Base-by-base conservation (phyloP, 1,140 invertebrate species). In the Micrasema longulum region DNA sequence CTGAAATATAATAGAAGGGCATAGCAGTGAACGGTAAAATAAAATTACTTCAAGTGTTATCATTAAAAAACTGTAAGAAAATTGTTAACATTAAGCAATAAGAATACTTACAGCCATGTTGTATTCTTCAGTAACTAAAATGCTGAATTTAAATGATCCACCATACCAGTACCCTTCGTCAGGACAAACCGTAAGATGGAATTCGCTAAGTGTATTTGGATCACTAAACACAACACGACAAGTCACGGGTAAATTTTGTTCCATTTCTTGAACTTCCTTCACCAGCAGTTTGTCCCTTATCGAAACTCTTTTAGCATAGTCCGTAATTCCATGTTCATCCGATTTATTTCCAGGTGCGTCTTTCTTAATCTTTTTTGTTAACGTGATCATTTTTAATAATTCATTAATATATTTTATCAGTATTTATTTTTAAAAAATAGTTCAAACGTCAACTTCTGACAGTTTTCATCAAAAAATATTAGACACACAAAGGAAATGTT, bases 181-280 rank as follows among this genome's bases (percentile, higher is more conserved):
- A 14, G 97, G 97, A 18, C 85, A 83, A 20, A 98, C 91, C 31
- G 87, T 88, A 35, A 98, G 82, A 20, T 84, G 86, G 81, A 98
- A 96, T 76, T 93, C 90, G 81, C 94, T 91, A 11, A 98, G 85
- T 75, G 89, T 86, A 81, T 96, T 90, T 31, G 93, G 92, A 84
- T 97, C 91, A 48, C 90, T 88, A 81, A 97, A 97, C n/a, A 50
- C 48, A 36, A 69, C 52, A 23, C 71, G 88, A 83, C 95, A 97
- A 3, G 92, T 93, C 48, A 83, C 80, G 12, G 95, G 95, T 66
- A 97, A 84, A 74, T 91, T 92, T 79, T 93, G 89, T 77, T 96
- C 90, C 91, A 98, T 92, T 85, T 98, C 96, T 85, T 95, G 93
- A 11, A 97, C 93, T 84, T 95, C 95, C 87, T 94, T 94, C 3